phyloP scores from a whole-genome alignment of 2,888 invertebrate species.

The Eurytoma californica region DNA sequence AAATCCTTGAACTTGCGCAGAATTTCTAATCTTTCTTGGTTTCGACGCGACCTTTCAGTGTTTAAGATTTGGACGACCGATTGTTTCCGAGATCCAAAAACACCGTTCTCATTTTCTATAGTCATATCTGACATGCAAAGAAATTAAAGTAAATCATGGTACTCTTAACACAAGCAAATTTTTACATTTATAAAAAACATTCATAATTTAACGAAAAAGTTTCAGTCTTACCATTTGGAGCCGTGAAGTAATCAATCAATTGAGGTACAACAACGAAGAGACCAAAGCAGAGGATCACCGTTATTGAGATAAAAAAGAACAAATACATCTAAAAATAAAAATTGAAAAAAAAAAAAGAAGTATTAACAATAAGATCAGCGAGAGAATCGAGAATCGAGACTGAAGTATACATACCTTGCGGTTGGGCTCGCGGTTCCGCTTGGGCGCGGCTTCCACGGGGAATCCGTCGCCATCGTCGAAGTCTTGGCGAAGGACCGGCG shows the following conservation, averaged over 20 bases:
- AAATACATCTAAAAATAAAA: constrained; percentile 26
- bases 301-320: constrained; percentile 30
- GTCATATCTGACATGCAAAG: not conserved
- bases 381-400: not conserved
- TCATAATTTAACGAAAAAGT: not conserved
- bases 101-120: constrained; percentile 2
- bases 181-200: not conserved
- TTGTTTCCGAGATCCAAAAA: constrained; percentile 17
- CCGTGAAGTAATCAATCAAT: constrained; percentile 38
- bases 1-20: constrained; percentile 24
- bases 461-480: not conserved
- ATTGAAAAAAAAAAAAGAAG: not conserved
- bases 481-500: not conserved
- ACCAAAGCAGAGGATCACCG: constrained; percentile 31
- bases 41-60: constrained; percentile 14
- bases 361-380: not conserved
- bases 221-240: constrained; percentile 25
- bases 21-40: constrained; percentile 35
- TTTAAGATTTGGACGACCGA: constrained; percentile 9
- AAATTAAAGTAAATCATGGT: not conserved
- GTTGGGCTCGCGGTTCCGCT: not conserved
- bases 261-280: constrained; percentile 37
- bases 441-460: not conserved
- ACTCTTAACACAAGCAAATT: no score
- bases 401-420: constrained; percentile 5